Conservation (phyloP, 1,140 invertebrate genomes). For the Drosophila murphyi region DNA sequence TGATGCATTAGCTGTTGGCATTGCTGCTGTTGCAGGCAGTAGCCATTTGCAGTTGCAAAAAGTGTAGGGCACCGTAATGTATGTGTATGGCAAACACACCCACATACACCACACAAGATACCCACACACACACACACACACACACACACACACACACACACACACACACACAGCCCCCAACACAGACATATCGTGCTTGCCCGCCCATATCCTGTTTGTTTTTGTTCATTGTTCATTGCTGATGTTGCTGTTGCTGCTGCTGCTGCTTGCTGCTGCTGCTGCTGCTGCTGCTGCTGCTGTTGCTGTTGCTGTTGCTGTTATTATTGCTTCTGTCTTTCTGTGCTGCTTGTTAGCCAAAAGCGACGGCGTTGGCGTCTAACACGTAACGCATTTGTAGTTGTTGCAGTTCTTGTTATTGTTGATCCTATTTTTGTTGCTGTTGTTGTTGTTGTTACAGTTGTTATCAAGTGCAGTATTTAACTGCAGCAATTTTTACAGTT, state of each 20-base stretch:
- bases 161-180: constrained; percentile 14
- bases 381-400: constrained; percentile 65
- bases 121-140: neutral
- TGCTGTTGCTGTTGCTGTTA: constrained; percentile 20
- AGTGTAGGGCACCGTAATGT: constrained; percentile 69
- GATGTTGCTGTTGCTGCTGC: neutral
- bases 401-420: neutral
- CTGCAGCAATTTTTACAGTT: constrained; percentile 76
- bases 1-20: constrained; percentile 17
- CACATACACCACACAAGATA: constrained; percentile 10
- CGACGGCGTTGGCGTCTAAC: constrained; percentile 54
- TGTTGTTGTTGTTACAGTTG: constrained; percentile 38
- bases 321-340: constrained; percentile 37
- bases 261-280: neutral
- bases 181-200: constrained; percentile 45
- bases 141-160: constrained; percentile 31
- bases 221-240: constrained; percentile 55
- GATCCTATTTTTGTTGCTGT: neutral
- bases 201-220: constrained; percentile 77
- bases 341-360: constrained; percentile 62
- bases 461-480: constrained; percentile 76
- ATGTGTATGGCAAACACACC: constrained; percentile 52
- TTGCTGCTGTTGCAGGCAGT: constrained; percentile 47
- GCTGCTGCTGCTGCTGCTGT: neutral
- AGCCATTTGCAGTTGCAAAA: constrained; percentile 63